Conservation (phyloP, 2,888 invertebrate species). For the Ormyrus thymus region DNA sequence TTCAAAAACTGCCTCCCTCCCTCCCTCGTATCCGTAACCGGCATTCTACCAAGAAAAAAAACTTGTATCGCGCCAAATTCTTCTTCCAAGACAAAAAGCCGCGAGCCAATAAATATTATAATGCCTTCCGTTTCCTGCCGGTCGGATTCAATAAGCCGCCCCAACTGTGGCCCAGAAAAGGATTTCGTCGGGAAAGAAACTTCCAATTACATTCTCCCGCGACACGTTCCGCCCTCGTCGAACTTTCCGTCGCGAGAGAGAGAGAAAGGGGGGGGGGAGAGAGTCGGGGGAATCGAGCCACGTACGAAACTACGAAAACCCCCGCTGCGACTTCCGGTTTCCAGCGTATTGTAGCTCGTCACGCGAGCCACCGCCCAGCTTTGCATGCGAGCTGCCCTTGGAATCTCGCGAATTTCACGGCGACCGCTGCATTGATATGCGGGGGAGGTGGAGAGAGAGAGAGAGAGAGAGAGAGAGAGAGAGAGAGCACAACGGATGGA, state of each 20-base stretch:
- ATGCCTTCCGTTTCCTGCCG: not conserved
- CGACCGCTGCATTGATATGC: not conserved
- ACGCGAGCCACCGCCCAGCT: not conserved
- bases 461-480: not conserved
- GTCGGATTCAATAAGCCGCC: no score
- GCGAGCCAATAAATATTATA: not conserved
- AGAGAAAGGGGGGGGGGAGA: no score
- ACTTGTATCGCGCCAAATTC: no score
- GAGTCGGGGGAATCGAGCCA: no score
- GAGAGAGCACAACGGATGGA: not conserved
- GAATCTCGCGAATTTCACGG: conserved; percentile 39
- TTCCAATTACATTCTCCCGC: conserved; percentile 21
- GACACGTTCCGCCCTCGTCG: not conserved
- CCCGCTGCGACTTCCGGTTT: conserved; percentile 4
- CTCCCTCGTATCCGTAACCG: no score
- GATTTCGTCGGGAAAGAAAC: not conserved
- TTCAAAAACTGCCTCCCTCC: no score
- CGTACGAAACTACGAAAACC: no score
- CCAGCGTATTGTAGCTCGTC: conserved; percentile 27
- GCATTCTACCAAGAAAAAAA: no score
- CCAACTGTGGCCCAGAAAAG: not conserved
- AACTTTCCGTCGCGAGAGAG: not conserved
- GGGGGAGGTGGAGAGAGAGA: not conserved
- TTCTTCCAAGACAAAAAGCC: no score
- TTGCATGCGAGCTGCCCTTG: conserved; percentile 19